A percentile compares a stretch with the other conserved stretches of the same genome.
Conservation (phyloP, 2,113 vertebrate genomes). For the Gnathonemus longibarbis region DNA sequence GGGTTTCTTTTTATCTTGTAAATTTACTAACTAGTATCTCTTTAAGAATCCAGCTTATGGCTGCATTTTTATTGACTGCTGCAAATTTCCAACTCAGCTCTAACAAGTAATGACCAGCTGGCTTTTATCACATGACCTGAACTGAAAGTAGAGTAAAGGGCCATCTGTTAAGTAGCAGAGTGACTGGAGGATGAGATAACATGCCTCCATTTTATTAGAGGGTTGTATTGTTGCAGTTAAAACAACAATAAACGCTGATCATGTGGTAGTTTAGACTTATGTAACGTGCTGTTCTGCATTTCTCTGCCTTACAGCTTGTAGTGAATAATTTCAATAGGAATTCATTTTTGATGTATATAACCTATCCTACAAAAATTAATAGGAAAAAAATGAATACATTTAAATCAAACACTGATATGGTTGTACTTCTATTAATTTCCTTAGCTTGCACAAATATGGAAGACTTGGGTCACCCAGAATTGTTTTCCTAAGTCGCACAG, state of each 20-base stretch:
- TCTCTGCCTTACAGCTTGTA: neutral
- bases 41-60: neutral
- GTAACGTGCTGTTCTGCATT: neutral
- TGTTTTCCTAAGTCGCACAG: neutral
- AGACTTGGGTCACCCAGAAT: neutral
- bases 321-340: neutral
- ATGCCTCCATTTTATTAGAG: neutral
- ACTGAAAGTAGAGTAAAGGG: neutral
- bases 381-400: neutral
- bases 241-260: neutral
- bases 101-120: neutral
- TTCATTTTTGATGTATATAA: neutral
- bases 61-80: neutral
- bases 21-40: neutral
- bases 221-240: neutral
- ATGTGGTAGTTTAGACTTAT: neutral
- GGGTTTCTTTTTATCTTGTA: neutral
- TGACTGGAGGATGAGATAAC: neutral
- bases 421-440: neutral
- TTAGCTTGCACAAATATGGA: neutral
- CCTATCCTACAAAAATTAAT: neutral
- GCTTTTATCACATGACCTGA: neutral
- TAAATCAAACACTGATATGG: neutral
- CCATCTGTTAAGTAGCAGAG: neutral
- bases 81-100: neutral